phyloP scores from a whole-genome alignment of 2,888 invertebrate genomes.

The Agrotis exclamationis region DNA sequence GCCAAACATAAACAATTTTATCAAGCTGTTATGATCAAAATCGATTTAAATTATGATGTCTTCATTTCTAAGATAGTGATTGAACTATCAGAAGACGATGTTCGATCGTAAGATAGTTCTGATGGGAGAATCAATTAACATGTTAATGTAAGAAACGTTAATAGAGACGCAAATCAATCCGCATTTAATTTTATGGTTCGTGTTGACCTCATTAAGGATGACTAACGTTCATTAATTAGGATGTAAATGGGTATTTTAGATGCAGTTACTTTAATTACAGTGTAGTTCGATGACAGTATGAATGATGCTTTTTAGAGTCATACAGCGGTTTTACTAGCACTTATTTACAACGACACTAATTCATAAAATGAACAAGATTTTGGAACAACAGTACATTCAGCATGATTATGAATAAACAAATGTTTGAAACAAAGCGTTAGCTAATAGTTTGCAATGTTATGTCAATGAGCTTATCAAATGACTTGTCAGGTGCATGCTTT shows the following conservation, averaged over 20 bases:
- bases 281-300: neutral
- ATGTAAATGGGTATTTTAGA: slow-evolving; percentile 27
- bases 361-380: neutral
- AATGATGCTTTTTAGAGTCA: neutral
- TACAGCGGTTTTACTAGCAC: neutral
- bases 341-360: neutral
- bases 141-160: slow-evolving; percentile 29
- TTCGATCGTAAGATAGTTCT: slow-evolving; percentile 45
- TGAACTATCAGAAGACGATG: slow-evolving; percentile 39
- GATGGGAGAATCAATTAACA: slow-evolving; percentile 42
- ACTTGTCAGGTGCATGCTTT: slow-evolving; percentile 33
- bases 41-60: slow-evolving; percentile 44
- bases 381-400: neutral
- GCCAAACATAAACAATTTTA: slow-evolving; percentile 26
- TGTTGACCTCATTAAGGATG: slow-evolving; percentile 41
- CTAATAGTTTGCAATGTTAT: slow-evolving; percentile 17
- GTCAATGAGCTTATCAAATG: slow-evolving; percentile 23
- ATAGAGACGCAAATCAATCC: slow-evolving; percentile 40
- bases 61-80: slow-evolving; percentile 43
- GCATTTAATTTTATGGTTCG: slow-evolving; percentile 28
- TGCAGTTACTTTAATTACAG: slow-evolving; percentile 31
- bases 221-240: slow-evolving; percentile 46
- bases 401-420: slow-evolving; percentile 1
- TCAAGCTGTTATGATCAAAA: slow-evolving; percentile 40
- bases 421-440: neutral